phyloP scores from a whole-genome alignment of 2,797 vertebrate species.

The Coracias cyanogaster region DNA sequence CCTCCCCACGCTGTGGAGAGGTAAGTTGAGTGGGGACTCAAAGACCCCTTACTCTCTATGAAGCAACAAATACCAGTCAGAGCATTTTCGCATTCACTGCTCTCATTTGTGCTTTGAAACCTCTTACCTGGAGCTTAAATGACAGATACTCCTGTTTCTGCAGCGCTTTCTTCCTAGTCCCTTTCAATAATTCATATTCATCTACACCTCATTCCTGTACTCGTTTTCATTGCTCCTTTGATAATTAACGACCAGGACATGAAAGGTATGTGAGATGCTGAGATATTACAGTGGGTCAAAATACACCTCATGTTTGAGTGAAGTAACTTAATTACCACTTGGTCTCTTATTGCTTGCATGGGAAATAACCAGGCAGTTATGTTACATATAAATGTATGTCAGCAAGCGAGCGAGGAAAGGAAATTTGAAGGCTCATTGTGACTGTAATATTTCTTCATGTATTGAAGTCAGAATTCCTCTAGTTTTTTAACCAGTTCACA shows the following conservation, averaged over 20 bases:
- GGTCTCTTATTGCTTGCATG: neutral
- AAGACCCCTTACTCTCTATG: rapidly evolving
- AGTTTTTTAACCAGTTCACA: neutral
- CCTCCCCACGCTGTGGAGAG: neutral
- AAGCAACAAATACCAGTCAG: neutral
- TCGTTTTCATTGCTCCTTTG: conserved; percentile 53
- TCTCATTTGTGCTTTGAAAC: neutral
- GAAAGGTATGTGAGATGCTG: conserved; percentile 20
- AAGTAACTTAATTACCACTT: conserved; percentile 30
- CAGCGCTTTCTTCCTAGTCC: neutral
- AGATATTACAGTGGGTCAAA: neutral
- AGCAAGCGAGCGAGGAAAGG: neutral
- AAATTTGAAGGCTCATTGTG: neutral
- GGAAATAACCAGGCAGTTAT: conserved; percentile 1
- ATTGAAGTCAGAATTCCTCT: neutral
- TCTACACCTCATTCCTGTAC: neutral
- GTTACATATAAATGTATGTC: neutral
- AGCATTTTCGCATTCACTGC: neutral
- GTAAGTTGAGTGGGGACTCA: neutral
- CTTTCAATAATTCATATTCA: conserved; percentile 53
- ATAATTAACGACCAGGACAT: conserved; percentile 23
- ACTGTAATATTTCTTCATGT: neutral
- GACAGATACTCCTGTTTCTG: conserved; percentile 25
- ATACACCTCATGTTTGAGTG: neutral
- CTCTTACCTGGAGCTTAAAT: neutral